Percentiles rank a stretch among this genome's conserved stretches.
These are phyloP conservation scores for Podarcis lilfordi DNA, from an alignment of 2,797 vertebrate species.

Conservation along the genomic window DNA sequence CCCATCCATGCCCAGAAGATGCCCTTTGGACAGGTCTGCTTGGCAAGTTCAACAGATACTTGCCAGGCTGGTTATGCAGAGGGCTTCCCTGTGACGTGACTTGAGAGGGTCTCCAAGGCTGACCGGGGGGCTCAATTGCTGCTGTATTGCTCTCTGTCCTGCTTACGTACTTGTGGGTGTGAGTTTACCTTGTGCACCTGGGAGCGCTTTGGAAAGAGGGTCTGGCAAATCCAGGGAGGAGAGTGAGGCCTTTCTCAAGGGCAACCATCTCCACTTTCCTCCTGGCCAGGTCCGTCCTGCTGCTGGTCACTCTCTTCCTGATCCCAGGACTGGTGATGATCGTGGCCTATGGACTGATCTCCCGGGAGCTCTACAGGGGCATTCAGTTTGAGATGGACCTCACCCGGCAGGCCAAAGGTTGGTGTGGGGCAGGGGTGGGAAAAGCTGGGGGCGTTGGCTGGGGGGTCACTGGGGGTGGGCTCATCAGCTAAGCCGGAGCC, in stretches of 20 bases:
- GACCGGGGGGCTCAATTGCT: too few relatives aligned
- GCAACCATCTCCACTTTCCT: too few relatives aligned
- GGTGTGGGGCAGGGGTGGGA: neutral
- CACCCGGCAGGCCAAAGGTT: constrained; percentile 82
- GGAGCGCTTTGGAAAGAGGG: neutral
- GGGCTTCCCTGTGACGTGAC: too few relatives aligned
- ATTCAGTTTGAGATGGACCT: constrained; percentile 90
- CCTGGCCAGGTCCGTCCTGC: constrained; percentile 86
- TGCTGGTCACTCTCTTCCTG: constrained; percentile 91
- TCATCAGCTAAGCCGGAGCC: neutral
- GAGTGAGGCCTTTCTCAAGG: neutral
- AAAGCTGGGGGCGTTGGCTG: accelerated
- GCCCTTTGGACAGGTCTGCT: too few relatives aligned
- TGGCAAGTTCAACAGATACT: too few relatives aligned
- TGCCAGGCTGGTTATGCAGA: too few relatives aligned
- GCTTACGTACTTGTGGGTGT: too few relatives aligned
- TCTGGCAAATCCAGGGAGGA: too few relatives aligned
- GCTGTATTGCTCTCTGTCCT: too few relatives aligned
- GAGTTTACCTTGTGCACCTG: neutral
- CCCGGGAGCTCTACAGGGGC: constrained; percentile 91
- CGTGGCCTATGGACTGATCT: constrained; percentile 93
- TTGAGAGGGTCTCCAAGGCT: too few relatives aligned
- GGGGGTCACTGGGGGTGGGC: neutral
- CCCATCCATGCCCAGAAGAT: too few relatives aligned
- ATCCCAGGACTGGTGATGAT: constrained; percentile 94